These are phyloP conservation scores for Willisornis vidua DNA, from an alignment of 2,113 vertebrate genomes.

Conservation along the genomic window DNA sequence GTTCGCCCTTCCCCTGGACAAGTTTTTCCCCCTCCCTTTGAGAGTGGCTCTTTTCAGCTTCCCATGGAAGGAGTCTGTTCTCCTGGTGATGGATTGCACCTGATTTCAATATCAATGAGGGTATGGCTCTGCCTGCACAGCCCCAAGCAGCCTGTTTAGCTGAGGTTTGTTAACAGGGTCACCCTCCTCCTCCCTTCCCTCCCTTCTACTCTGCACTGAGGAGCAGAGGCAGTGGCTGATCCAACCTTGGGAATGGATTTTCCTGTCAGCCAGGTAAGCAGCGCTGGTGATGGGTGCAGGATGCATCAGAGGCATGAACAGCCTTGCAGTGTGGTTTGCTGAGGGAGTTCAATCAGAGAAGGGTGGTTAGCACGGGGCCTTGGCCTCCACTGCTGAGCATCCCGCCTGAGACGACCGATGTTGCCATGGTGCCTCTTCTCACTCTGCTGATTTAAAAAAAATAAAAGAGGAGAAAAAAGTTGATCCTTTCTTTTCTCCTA, in stretches of 20 bases:
- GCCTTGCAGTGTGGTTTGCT: background rate
- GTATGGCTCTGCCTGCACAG: background rate
- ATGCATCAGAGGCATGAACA: background rate
- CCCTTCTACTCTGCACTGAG: background rate
- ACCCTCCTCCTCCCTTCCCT: conserved; percentile 44
- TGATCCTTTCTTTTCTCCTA: conserved; percentile 56
- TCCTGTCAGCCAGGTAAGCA: background rate
- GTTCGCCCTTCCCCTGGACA: conserved; percentile 75
- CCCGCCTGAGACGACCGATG: background rate
- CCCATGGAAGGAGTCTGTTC: conserved; percentile 73
- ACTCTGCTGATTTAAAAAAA: background rate
- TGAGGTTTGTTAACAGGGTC: conserved; percentile 77
- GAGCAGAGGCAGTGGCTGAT: background rate
- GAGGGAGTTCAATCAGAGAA: background rate
- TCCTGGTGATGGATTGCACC: conserved; percentile 77
- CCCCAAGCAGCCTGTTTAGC: conserved; percentile 55
- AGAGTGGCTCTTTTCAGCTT: conserved; percentile 75
- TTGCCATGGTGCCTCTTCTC: conserved; percentile 67
- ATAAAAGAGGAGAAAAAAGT: background rate
- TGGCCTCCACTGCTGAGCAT: background rate
- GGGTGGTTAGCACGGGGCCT: background rate
- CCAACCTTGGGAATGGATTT: background rate
- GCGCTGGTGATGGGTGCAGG: background rate
- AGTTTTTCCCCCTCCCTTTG: conserved; percentile 66
- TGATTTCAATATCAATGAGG: conserved; percentile 86